Evolutionary conservation across 2,113 vertebrate species (phyloP), one percentile per base, ranked within the genome.

Genomic region (Antechinus stuartii): DNA sequence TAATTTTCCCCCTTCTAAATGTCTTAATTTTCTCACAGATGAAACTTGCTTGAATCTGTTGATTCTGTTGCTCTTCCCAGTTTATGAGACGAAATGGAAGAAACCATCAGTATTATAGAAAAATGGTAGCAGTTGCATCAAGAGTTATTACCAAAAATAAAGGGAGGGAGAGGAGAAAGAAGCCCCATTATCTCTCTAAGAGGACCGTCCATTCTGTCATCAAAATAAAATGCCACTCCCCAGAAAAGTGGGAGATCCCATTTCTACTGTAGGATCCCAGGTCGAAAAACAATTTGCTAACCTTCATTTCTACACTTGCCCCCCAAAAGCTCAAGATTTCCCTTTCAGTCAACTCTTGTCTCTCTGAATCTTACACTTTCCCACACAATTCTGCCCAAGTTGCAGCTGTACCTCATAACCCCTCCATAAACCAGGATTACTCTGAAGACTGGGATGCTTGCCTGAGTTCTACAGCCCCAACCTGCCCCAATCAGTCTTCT

Each of bases 301-400:
- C 68, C 68, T 84, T 84, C 35, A 84, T 84, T n/a, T 76, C 35
- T 35, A 19, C 55, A 11, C 6, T 55, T 27, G 56, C 57, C 27
- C 10, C 57, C 57, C 2, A 30, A 49, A 61, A 61, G 11, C 61
- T 61, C 27, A 61, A 30, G 61, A 68, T 68, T 76, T 22, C 54
- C 23, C 26, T 47, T 9, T 0, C 2, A n/a, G 22, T 50, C 2
- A 0, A 1, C 16, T 42, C 8, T 24, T 0, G 14, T 22, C 27
- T 0, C 22, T 42, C 35, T 7, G 50, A 46, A 56, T 8, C 9
- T 7, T 0, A 22, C 49, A 90, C 6, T 24, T 84, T 14, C 2
- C 61, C 90, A 12, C 61, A 16, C 61, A 14, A 12, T 68, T 68
- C 30, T 68, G 61, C 11, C 11, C 6, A 4, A 0, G n/a, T 26